These are phyloP conservation scores for Thecophora atra DNA, from an alignment of 2,888 invertebrate species.

Conservation along the genomic window DNA sequence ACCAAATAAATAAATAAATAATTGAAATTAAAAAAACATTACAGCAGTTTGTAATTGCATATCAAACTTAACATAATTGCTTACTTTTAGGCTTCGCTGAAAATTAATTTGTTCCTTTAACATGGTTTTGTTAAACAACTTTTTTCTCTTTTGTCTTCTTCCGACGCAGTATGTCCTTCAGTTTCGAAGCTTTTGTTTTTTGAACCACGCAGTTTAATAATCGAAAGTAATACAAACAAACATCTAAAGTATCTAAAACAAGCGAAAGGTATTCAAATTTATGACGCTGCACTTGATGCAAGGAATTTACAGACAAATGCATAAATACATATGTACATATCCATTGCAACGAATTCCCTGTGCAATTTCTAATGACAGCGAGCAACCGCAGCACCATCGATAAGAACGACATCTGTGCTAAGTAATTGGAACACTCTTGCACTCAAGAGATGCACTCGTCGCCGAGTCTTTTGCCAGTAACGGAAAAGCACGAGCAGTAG, in stretches of 20 bases:
- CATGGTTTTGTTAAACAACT: no score
- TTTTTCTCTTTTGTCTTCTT: neutral
- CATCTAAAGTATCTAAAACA: neutral
- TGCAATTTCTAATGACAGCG: neutral
- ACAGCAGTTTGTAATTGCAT: no score
- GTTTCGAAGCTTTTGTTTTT: neutral
- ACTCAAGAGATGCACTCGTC: conserved; percentile 8
- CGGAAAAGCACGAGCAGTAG: neutral
- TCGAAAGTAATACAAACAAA: neutral
- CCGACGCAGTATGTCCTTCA: no score
- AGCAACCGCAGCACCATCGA: neutral
- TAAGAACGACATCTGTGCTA: conserved; percentile 20
- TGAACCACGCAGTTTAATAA: neutral
- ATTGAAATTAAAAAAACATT: no score
- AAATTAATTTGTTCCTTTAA: no score
- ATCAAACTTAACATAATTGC: no score
- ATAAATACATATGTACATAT: neutral
- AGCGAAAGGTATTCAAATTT: neutral
- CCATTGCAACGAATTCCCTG: neutral
- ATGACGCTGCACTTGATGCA: neutral
- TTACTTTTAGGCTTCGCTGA: no score
- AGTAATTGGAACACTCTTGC: conserved; percentile 32
- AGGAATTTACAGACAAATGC: neutral
- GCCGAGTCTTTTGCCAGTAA: conserved; percentile 10
- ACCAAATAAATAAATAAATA: no score